These are phyloP conservation scores for Tamandua tetradactyla DNA, from an alignment of 2,797 vertebrate species.

Conservation along the genomic window DNA sequence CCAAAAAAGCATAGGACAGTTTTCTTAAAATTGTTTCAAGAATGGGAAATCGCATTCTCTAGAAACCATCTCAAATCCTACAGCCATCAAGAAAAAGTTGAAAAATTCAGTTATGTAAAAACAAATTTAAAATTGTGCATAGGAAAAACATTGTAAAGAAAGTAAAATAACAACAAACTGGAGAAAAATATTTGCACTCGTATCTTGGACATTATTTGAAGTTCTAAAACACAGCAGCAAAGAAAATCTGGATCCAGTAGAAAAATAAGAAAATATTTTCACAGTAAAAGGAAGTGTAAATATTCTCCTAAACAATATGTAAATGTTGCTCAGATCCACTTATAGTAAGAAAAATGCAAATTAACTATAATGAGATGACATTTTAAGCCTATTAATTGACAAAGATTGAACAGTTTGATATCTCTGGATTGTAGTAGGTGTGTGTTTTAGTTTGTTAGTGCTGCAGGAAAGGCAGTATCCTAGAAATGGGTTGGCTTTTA, in stretches of 20 bases:
- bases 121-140: not conserved
- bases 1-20: not conserved
- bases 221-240: not conserved
- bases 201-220: not conserved
- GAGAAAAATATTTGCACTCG: not conserved
- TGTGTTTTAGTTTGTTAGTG: too few species aligned
- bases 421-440: not conserved
- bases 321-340: not conserved
- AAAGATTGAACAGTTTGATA: not conserved
- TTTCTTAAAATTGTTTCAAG: not conserved
- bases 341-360: not conserved
- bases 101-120: not conserved
- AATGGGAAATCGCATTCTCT: not conserved
- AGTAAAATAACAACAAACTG: not conserved
- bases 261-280: not conserved
- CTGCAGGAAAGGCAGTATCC: too few species aligned
- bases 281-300: not conserved
- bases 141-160: not conserved
- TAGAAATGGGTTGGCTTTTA: too few species aligned
- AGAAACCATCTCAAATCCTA: not conserved
- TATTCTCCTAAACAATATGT: not conserved
- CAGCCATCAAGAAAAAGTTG: not conserved
- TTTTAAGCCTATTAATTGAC: not conserved
- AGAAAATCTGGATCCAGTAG: not conserved
- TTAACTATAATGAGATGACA: not conserved